These are phyloP conservation scores for Ornithorhynchus anatinus DNA, from an alignment of 2,113 vertebrate species.

Conservation along the genomic window DNA sequence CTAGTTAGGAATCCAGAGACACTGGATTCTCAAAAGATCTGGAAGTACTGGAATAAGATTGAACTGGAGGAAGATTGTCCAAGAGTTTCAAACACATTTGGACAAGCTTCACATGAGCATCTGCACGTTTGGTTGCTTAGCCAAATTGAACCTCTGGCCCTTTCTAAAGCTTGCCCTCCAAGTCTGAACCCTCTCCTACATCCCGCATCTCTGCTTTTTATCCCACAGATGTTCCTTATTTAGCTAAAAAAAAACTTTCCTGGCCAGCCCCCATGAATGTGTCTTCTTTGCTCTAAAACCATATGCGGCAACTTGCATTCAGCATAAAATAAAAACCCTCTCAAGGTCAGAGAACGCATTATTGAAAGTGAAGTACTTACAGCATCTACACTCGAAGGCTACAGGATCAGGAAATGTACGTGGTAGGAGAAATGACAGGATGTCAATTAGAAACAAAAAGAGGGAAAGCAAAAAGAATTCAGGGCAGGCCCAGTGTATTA, in stretches of 20 bases:
- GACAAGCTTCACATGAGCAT: neutral
- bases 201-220: conserved; percentile 6
- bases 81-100: neutral
- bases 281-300: conserved; percentile 8
- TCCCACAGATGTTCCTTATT: conserved; percentile 36
- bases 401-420: conserved; percentile 6
- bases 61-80: no score
- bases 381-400: conserved; percentile 20
- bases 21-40: no score
- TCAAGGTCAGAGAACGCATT: conserved; percentile 41
- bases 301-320: conserved; percentile 42
- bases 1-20: no score
- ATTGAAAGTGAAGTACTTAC: neutral
- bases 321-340: conserved; percentile 26
- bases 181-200: neutral
- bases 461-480: conserved; percentile 19
- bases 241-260: neutral
- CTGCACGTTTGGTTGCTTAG: conserved; percentile 1
- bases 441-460: conserved; percentile 19
- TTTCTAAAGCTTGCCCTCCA: neutral
- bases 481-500: neutral
- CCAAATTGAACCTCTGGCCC: neutral
- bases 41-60: no score
- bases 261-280: no score
- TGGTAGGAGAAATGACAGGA: conserved; percentile 29